A percentile compares a stretch with the other conserved stretches of the same genome.
phyloP scores from a whole-genome alignment of 2,113 vertebrate species.

The Abramis brama region DNA sequence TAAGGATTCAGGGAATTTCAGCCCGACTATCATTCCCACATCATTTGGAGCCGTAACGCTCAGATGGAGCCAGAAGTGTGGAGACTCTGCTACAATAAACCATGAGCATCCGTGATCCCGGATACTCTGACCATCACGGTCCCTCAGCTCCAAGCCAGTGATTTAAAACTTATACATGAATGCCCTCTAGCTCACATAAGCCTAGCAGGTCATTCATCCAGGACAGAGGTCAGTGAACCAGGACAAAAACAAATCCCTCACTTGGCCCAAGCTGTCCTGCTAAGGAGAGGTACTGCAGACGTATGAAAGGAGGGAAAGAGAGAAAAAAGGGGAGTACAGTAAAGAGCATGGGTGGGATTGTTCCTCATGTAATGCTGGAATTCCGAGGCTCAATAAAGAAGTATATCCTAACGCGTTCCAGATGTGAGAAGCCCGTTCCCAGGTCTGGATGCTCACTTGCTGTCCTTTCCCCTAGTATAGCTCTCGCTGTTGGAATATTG shows the following conservation, averaged over 20 bases:
- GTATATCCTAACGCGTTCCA: conserved; percentile 66
- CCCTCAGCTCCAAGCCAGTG: conserved; percentile 41
- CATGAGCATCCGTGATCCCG: background rate
- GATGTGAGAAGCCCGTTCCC: conserved; percentile 57
- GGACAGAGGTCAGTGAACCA: conserved; percentile 52
- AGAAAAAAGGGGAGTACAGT: conserved; percentile 36
- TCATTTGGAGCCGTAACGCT: conserved; percentile 57
- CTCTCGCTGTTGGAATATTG: conserved; percentile 48
- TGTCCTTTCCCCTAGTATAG: conserved; percentile 56
- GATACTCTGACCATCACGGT: conserved; percentile 36
- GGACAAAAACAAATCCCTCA: conserved; percentile 33
- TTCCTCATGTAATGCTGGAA: conserved; percentile 52
- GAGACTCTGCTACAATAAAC: conserved; percentile 10
- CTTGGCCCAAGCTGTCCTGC: conserved; percentile 6
- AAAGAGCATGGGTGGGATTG: conserved; percentile 49
- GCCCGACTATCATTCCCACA: conserved; percentile 60
- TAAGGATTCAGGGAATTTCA: conserved; percentile 51
- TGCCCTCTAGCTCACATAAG: conserved; percentile 50
- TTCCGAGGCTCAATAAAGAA: conserved; percentile 59
- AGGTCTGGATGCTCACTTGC: conserved; percentile 48
- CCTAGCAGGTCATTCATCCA: conserved; percentile 41
- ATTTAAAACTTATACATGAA: conserved; percentile 58
- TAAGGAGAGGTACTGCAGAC: conserved; percentile 11
- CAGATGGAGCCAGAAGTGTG: conserved; percentile 46
- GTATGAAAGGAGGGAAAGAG: conserved; percentile 7